Evolutionary conservation across 30 jellyfish, hydroid and myxozoan genomes (phyloP), one percentile per base, ranked within the genome.

Genomic region (Chrysaora quinquecirrha): DNA sequence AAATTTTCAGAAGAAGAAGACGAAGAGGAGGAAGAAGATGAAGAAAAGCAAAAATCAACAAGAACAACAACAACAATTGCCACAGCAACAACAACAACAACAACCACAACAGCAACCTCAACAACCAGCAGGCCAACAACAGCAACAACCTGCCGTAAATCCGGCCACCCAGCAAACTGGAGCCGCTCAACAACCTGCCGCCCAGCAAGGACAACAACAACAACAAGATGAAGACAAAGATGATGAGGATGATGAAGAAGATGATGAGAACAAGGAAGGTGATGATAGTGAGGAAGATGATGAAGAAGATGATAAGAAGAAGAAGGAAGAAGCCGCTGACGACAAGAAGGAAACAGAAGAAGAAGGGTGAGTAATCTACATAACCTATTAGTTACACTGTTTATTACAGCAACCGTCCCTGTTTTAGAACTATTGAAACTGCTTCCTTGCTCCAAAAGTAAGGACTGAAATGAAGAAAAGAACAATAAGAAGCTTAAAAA

Each of bases 221-320:
- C 82, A 65, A 64, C 89, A 77, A 3, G 88, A 63, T 1, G 80
- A 63, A 7, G 71, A 47, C 23, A 58, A 61, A 4, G 80, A 61
- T 1, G 82, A 48, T 1, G 47, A 48, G 12, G 85, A 71, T 11
- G 34, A 69, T 14, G 75, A 24, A 9, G 86, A 67, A 30, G 61
- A 31, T 19, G 21, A 70, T 6, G 67, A 70, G 12, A 11, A 70
- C 9, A 30, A 70, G 67, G 82, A 20, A 1, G 63, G 35, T 23
- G 67, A 70, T 20, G 82, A 48, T 1, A 85, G 69, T 0, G 80
- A 70, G 67, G 82, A 48, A 2, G 92, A 68, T 1, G 80, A 82
- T 3, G 92, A 82, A 1, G 34, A 78, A 52, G 85, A 82, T 19
- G 78, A 71, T 33, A 68, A 35, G 21, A 32, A 11, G 47, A 25